Conservation (phyloP, 2,888 invertebrate genomes). For the Campaea margaritaria region DNA sequence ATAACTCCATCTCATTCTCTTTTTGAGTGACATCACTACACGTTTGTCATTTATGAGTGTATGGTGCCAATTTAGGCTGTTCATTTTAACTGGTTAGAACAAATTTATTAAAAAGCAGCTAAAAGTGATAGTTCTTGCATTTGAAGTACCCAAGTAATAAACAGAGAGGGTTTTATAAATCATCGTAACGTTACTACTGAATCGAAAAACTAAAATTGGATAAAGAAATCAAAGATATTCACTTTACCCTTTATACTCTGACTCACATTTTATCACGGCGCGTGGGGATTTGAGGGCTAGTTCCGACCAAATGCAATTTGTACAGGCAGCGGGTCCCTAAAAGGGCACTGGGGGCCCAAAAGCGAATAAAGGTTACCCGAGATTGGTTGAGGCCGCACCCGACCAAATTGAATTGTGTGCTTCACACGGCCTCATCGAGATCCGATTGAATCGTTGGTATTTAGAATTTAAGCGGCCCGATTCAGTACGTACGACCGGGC, state of each 20-base stretch:
- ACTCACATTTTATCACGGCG: constrained; percentile 4
- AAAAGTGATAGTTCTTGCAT: too few relatives aligned
- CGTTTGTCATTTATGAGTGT: too few relatives aligned
- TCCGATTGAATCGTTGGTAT: constrained; percentile 44
- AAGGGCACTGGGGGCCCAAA: constrained; percentile 34
- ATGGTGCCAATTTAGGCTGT: too few relatives aligned
- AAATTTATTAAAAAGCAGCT: too few relatives aligned
- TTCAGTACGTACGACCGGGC: background rate
- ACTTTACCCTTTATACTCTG: background rate
- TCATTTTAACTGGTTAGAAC: too few relatives aligned
- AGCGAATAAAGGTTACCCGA: constrained; percentile 47
- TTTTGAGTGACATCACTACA: too few relatives aligned
- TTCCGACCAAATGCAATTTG: constrained; percentile 37
- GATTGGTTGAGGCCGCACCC: constrained; percentile 43
- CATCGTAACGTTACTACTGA: too few relatives aligned
- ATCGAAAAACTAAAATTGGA: too few relatives aligned
- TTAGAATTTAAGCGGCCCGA: constrained; percentile 25
- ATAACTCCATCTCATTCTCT: too few relatives aligned
- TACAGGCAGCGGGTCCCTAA: constrained; percentile 19
- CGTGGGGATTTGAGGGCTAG: constrained; percentile 14
- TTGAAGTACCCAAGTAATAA: too few relatives aligned
- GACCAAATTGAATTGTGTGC: constrained; percentile 54
- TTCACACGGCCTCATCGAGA: constrained; percentile 50
- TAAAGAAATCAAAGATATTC: too few relatives aligned
- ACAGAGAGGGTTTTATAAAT: too few relatives aligned